Evolutionary conservation across 2,888 invertebrate species (phyloP).

Genomic region (Hirtodrosophila trivittata): DNA sequence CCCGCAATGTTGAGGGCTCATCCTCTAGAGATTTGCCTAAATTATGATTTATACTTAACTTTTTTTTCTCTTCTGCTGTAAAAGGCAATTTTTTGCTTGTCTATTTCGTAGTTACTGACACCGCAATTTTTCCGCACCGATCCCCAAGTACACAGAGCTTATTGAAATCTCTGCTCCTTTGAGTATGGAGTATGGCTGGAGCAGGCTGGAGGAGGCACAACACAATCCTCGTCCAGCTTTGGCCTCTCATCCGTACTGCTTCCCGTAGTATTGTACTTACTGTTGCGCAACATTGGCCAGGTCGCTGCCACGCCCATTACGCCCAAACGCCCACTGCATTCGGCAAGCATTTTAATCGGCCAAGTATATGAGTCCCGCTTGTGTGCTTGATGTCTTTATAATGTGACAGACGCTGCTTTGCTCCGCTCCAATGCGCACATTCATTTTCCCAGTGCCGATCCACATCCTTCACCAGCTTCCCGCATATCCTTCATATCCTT

Average conservation of each 20-base stretch:
- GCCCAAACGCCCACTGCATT: constrained; percentile 4
- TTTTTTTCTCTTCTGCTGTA: constrained; percentile 3
- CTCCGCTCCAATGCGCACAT: constrained; percentile 58
- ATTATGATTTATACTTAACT: constrained; percentile 75
- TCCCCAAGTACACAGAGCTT: constrained; percentile 8
- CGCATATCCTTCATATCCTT: background rate
- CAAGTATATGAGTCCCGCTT: constrained; percentile 64
- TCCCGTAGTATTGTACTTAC: background rate
- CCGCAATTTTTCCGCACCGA: constrained; percentile 38
- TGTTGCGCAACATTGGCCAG: constrained; percentile 1
- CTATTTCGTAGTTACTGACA: constrained; percentile 53
- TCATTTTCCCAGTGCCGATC: constrained; percentile 41
- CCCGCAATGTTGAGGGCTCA: constrained; percentile 70
- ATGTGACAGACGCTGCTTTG: constrained; percentile 63
- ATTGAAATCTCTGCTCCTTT: constrained; percentile 42
- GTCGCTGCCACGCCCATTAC: constrained; percentile 1
- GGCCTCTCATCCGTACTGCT: constrained; percentile 1
- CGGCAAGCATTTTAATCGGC: constrained; percentile 60
- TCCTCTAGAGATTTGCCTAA: constrained; percentile 76
- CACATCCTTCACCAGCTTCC: constrained; percentile 7
- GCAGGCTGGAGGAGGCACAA: too few species aligned
- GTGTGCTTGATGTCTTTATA: constrained; percentile 73
- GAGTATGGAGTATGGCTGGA: too few species aligned
- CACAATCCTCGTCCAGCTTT: constrained; percentile 28
- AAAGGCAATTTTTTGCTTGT: constrained; percentile 37